These are phyloP conservation scores for Leptinotarsa peninsularis DNA, from an alignment of 2,888 invertebrate genomes.

Conservation along the genomic window DNA sequence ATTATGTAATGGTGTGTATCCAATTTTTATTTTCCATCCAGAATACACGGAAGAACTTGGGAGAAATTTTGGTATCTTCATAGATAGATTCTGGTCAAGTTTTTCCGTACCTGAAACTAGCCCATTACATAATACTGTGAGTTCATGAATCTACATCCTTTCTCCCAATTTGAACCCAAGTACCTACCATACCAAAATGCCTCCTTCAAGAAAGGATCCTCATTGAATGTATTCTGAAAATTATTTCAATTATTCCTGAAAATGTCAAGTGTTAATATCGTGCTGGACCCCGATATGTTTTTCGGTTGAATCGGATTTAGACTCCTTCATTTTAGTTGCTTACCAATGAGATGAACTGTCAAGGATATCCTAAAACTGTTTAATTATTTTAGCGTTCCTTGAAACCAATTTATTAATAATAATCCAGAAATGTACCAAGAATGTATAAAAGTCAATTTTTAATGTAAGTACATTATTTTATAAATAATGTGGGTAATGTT, in stretches of 20 bases:
- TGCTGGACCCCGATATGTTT: conserved; percentile 5
- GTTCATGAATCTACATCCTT: conserved; percentile 35
- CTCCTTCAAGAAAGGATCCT: neutral
- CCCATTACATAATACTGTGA: conserved; percentile 11
- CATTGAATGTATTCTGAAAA: neutral
- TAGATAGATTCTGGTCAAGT: too few relatives aligned
- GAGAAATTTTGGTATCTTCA: too few relatives aligned
- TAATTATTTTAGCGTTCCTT: conserved; percentile 46
- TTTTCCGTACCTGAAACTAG: too few relatives aligned
- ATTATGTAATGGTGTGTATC: conserved; percentile 6
- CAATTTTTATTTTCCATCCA: too few relatives aligned
- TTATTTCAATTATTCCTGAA: neutral
- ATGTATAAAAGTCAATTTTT: conserved; percentile 41
- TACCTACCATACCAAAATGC: conserved; percentile 25
- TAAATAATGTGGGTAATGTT: conserved; percentile 8
- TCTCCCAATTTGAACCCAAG: conserved; percentile 30
- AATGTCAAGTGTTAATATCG: neutral
- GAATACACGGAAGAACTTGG: too few relatives aligned
- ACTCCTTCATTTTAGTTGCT: conserved; percentile 48
- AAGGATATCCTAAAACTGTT: conserved; percentile 31
- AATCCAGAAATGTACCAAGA: conserved; percentile 47
- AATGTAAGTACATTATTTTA: conserved; percentile 44
- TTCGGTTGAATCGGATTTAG: conserved; percentile 45
- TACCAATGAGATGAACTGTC: conserved; percentile 20
- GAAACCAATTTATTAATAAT: conserved; percentile 46